Conservation (phyloP, 2,888 invertebrate genomes). For the Microctonus aethiopoides region DNA sequence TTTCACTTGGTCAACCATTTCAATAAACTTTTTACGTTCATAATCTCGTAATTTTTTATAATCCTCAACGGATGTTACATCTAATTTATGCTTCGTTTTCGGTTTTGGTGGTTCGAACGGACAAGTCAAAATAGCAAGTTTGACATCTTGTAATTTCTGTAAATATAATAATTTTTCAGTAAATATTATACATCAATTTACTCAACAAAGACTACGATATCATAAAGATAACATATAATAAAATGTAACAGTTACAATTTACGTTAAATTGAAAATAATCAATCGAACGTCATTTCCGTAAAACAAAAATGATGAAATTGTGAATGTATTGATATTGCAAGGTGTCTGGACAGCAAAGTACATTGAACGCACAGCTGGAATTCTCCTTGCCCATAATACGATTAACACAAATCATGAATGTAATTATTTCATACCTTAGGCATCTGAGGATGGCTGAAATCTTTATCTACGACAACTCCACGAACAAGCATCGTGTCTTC, state of each 20-base stretch:
- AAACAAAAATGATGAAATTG: slow-evolving; percentile 25
- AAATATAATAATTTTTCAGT: slow-evolving; percentile 21
- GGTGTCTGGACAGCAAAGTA: slow-evolving; percentile 51
- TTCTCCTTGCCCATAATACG: slow-evolving; percentile 52
- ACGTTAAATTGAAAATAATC: slow-evolving; percentile 14
- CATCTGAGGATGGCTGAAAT: slow-evolving; percentile 99
- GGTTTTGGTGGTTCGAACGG: slow-evolving; percentile 99
- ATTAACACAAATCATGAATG: too few species aligned
- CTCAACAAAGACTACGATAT: not conserved
- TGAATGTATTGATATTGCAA: slow-evolving; percentile 46
- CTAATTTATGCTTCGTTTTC: slow-evolving; percentile 99
- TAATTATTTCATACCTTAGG: slow-evolving; percentile 77
- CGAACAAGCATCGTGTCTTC: slow-evolving; percentile 97
- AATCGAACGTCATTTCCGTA: slow-evolving; percentile 11
- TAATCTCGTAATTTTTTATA: slow-evolving; percentile 92
- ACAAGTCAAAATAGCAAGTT: slow-evolving; percentile 97
- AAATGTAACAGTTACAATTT: slow-evolving; percentile 35
- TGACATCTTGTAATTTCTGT: slow-evolving; percentile 81
- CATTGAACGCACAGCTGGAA: slow-evolving; percentile 46
- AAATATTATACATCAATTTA: too few species aligned
- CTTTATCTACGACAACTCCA: slow-evolving; percentile 98
- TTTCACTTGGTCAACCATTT: slow-evolving; percentile 89
- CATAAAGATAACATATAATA: slow-evolving; percentile 26
- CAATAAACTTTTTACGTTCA: slow-evolving; percentile 93
- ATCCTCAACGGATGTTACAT: slow-evolving; percentile 95